Base-by-base conservation (phyloP, 2,113 vertebrate species). In the Engraulis encrasicolus region DNA sequence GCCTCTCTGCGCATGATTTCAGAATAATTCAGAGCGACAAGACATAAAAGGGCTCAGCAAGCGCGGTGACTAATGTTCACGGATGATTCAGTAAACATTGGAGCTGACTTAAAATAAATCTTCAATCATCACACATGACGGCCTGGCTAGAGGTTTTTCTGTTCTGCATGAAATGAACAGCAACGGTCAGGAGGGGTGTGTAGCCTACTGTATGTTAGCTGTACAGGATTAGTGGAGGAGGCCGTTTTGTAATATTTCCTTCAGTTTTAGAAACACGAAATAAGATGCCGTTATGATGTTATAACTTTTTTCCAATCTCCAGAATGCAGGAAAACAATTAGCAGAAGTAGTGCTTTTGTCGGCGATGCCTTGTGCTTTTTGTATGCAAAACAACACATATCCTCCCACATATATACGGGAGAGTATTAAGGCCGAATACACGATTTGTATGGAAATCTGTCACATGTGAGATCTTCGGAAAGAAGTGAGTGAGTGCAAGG, bases 401-500 rank as follows among this genome's bases (percentile, higher is more conserved):
- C 3, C 23, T 4, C 50, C 12, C 27, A 74, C 27, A 74, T 34
- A 74, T 34, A 74, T 34, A 27, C 66, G 6, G 31, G 31, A 74
- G 66, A 74, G 27, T 74, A 34, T 71, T 31, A 71, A 34, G 31
- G 66, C 31, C 17, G 12, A 74, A 6, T 31, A 74, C 66, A 74
- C 34, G 66, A 74, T 74, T 31, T 34, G 66, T 74, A 34, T 34
- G 66, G 31, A 34, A 74, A 74, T 74, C 61, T 71, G 61, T 71
- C 23, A 74, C 66, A 74, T 74, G 66, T 34, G 9, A 74, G 66
- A 9, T 6, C 58, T 27, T 66, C 58, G 31, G 7, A 3, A 71
- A 27, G 11, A 14, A 74, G 31, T 34, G 66, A 74, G 66, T 74
- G 23, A 74, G 14, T 12, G 66, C 23, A 34, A 23, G 15, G 66